Percentiles rank a stretch among this genome's conserved stretches.
Conservation (phyloP, 2,113 vertebrate species). For the Planiliza haematocheilus region DNA sequence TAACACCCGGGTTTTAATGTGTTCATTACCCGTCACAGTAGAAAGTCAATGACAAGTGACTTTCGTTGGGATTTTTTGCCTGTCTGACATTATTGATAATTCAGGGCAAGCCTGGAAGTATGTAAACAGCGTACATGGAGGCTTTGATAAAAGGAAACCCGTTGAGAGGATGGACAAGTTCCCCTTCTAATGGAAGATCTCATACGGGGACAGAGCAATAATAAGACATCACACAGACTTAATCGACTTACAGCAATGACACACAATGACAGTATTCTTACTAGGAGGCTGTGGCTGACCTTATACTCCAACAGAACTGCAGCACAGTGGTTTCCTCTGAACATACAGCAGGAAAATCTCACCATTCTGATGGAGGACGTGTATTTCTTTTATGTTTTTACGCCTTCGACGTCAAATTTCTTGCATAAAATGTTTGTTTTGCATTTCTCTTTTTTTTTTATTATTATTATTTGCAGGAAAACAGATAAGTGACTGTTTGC, state of each 20-base stretch:
- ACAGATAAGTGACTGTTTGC: not conserved
- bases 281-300: constrained; percentile 40
- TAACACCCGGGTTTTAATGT: constrained; percentile 28
- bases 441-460: not conserved
- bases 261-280: constrained; percentile 48
- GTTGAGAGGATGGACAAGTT: constrained; percentile 47
- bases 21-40: constrained; percentile 30
- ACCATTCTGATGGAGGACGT: too few relatives aligned
- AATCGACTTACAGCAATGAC: constrained; percentile 62
- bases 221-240: constrained; percentile 63
- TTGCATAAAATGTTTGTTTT: not conserved
- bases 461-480: not conserved
- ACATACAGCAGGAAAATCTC: constrained; percentile 10
- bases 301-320: constrained; percentile 36
- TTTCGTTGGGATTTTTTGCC: not conserved
- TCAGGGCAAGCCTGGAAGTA: constrained; percentile 30
- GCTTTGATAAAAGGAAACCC: constrained; percentile 59
- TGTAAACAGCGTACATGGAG: constrained; percentile 43
- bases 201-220: constrained; percentile 61
- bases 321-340: constrained; percentile 22
- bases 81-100: constrained; percentile 41
- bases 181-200: constrained; percentile 57
- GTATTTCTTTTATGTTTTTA: too few relatives aligned
- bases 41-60: constrained; percentile 46
- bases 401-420: not conserved